Evolutionary conservation across 2,888 invertebrate genomes (phyloP).

Genomic region (Zaprionus bogoriensis): DNA sequence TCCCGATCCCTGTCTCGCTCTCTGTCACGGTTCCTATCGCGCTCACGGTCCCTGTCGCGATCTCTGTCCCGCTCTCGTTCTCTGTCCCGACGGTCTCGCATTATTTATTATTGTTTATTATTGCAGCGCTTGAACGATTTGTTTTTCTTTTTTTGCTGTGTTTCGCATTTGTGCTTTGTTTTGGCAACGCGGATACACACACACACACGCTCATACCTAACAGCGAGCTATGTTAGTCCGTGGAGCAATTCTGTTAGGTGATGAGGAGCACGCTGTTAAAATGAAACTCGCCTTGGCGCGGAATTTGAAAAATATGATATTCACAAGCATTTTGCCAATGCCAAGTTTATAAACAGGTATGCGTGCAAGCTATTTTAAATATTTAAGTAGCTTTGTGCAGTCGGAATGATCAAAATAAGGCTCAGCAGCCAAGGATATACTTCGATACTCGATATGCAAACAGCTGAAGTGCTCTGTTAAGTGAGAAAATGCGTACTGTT

Average conservation of each 20-base stretch:
- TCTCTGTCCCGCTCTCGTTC: conserved; percentile 60
- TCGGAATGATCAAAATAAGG: too few species aligned
- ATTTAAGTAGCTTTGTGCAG: too few species aligned
- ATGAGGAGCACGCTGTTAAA: too few species aligned
- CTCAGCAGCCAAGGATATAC: too few species aligned
- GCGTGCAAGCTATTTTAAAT: too few species aligned
- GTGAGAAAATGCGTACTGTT: too few species aligned
- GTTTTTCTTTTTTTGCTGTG: not conserved
- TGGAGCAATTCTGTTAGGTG: not conserved
- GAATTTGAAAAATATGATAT: not conserved
- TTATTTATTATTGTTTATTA: conserved; percentile 15
- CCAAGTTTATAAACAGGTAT: too few species aligned
- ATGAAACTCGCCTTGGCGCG: too few species aligned
- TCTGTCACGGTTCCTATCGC: conserved; percentile 43
- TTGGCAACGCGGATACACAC: not conserved
- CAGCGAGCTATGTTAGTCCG: not conserved
- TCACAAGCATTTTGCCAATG: too few species aligned
- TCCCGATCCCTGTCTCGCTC: conserved; percentile 59
- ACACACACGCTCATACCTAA: too few species aligned
- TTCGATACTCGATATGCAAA: too few species aligned
- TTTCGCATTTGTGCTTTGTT: not conserved
- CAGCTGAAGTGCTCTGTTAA: too few species aligned
- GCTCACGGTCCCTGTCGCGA: conserved; percentile 46
- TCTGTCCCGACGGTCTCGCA: conserved; percentile 59
- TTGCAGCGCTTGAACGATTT: not conserved